Evolutionary conservation across 2,797 vertebrate species (phyloP).

Genomic region (Synanceia verrucosa): DNA sequence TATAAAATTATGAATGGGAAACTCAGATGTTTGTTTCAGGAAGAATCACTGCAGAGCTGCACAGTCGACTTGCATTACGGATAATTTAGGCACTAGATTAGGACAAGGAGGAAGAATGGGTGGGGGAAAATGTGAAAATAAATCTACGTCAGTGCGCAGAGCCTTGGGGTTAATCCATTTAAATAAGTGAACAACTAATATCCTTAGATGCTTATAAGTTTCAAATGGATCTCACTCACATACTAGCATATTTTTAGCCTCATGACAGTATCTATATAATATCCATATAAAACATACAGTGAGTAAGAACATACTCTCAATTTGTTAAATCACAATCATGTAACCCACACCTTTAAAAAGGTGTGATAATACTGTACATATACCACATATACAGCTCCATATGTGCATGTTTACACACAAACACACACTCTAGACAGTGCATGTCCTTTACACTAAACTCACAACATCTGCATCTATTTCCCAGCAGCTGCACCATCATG

Average conservation of each 20-base stretch:
- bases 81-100: neutral
- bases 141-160: neutral
- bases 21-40: neutral
- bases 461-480: conserved; percentile 33
- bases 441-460: neutral
- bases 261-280: neutral
- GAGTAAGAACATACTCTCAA: neutral
- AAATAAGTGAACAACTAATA: no score
- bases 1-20: neutral
- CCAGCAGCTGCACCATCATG: conserved; percentile 18
- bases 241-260: neutral
- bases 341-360: neutral
- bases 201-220: neutral
- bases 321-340: neutral
- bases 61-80: neutral
- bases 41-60: neutral
- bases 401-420: conserved; percentile 5
- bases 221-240: neutral
- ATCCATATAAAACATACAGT: neutral
- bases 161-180: neutral
- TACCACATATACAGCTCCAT: neutral
- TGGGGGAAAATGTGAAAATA: neutral
- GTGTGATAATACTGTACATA: neutral
- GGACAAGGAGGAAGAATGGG: neutral
- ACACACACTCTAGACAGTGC: neutral